Evolutionary conservation across 2,113 vertebrate genomes (phyloP).

Genomic region (Xiphophorus hellerii): DNA sequence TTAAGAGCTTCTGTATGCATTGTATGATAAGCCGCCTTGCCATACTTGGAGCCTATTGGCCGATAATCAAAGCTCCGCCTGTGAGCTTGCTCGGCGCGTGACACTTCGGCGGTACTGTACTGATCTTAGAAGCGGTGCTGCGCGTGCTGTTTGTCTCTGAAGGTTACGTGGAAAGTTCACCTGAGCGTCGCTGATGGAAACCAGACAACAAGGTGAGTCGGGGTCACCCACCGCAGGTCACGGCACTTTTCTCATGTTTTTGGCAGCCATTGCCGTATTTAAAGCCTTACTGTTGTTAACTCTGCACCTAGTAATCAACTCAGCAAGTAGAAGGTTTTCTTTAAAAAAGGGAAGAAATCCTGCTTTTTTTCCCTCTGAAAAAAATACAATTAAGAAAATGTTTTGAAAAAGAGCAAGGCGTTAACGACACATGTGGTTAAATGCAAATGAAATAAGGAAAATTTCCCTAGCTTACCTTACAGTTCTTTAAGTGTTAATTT

Average conservation of each 20-base stretch:
- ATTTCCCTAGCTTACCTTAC: not conserved
- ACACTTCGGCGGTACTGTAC: conserved; percentile 25
- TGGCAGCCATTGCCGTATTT: not conserved
- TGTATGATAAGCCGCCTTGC: not conserved
- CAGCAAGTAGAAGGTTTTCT: not conserved
- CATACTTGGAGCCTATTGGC: conserved; percentile 33
- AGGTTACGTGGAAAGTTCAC: conserved; percentile 19
- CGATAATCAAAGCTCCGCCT: conserved; percentile 57
- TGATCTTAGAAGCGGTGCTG: conserved; percentile 15
- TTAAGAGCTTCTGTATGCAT: not conserved
- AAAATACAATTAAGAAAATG: no score
- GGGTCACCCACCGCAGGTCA: not conserved
- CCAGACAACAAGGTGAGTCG: conserved; percentile 78
- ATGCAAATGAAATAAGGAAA: not conserved
- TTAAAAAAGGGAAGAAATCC: no score
- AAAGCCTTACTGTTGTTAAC: not conserved
- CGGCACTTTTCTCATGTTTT: not conserved
- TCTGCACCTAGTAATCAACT: not conserved
- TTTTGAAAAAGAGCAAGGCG: not conserved
- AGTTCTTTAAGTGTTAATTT: not conserved
- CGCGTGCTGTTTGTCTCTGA: conserved; percentile 26
- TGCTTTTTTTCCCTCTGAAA: no score
- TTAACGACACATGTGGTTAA: not conserved
- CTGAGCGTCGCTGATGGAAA: conserved; percentile 71
- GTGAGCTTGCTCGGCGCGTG: conserved; percentile 43